Conservation (phyloP, 2,888 invertebrate species). For the Julus scanicus region DNA sequence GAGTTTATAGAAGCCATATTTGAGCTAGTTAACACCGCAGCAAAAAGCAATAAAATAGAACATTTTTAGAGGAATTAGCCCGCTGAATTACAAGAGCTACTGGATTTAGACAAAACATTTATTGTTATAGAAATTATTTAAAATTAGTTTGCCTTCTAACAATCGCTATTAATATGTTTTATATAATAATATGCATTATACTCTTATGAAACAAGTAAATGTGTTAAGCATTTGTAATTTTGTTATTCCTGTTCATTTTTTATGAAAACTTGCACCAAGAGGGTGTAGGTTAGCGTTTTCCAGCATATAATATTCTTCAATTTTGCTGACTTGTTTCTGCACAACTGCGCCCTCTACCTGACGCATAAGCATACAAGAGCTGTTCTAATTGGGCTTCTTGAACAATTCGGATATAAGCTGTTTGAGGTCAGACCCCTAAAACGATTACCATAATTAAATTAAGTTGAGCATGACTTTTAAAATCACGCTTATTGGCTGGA, state of each 20-base stretch:
- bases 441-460: constrained; percentile 32
- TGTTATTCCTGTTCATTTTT: no score
- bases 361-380: not conserved
- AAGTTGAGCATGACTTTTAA: constrained; percentile 43
- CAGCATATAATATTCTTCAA: no score
- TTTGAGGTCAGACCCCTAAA: constrained; percentile 16
- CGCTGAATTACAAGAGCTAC: not conserved
- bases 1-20: not conserved
- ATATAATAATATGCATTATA: no score
- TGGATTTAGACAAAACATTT: no score
- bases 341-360: constrained; percentile 9
- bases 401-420: not conserved
- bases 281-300: no score
- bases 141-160: no score
- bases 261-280: no score
- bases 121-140: no score
- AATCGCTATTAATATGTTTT: no score
- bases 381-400: not conserved
- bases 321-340: not conserved
- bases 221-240: no score
- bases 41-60: not conserved
- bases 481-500: not conserved
- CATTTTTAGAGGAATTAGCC: not conserved
- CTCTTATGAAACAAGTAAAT: no score
- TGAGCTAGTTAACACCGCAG: not conserved